These are phyloP conservation scores for Andrena marginata DNA, from an alignment of 2,888 invertebrate species.

Conservation along the genomic window DNA sequence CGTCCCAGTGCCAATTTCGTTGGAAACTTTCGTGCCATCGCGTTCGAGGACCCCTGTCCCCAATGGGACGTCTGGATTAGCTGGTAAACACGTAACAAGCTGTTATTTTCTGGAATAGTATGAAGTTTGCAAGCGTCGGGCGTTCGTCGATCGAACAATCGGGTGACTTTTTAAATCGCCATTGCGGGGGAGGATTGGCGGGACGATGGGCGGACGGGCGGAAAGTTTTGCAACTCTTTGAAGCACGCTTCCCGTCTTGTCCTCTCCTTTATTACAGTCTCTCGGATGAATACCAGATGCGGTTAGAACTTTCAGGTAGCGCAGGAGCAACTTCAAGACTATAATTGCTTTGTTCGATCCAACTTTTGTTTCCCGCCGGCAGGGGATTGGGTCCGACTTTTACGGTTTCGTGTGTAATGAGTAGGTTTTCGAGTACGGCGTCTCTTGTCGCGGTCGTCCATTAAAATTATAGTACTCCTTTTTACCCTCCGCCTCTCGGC, in stretches of 20 bases:
- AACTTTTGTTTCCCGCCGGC: constrained; percentile 69
- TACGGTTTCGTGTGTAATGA: constrained; percentile 59
- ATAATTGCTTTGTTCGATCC: constrained; percentile 76
- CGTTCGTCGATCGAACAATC: constrained; percentile 69
- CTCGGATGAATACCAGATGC: constrained; percentile 76
- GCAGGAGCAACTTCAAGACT: constrained; percentile 70
- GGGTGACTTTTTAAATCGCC: constrained; percentile 70
- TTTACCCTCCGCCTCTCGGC: neutral
- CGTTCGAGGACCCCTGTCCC: constrained; percentile 3
- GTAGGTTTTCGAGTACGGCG: constrained; percentile 54
- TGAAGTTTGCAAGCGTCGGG: constrained; percentile 58
- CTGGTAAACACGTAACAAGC: constrained; percentile 64
- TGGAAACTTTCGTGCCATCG: constrained; percentile 3
- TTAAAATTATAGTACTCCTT: constrained; percentile 36
- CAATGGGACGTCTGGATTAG: constrained; percentile 23
- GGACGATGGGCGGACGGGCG: constrained; percentile 23
- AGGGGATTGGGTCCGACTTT: constrained; percentile 59
- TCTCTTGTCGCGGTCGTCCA: constrained; percentile 16
- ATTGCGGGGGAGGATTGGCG: neutral
- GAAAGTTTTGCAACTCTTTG: constrained; percentile 70
- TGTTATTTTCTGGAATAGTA: constrained; percentile 18
- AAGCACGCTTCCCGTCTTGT: constrained; percentile 69
- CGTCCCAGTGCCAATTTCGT: constrained; percentile 36
- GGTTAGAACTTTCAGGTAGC: constrained; percentile 73
- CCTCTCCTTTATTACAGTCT: constrained; percentile 74